A percentile compares a stretch with the other conserved stretches of the same genome.
phyloP scores from a whole-genome alignment of 1,140 invertebrate genomes.

The Gonioctena quinquepunctata region DNA sequence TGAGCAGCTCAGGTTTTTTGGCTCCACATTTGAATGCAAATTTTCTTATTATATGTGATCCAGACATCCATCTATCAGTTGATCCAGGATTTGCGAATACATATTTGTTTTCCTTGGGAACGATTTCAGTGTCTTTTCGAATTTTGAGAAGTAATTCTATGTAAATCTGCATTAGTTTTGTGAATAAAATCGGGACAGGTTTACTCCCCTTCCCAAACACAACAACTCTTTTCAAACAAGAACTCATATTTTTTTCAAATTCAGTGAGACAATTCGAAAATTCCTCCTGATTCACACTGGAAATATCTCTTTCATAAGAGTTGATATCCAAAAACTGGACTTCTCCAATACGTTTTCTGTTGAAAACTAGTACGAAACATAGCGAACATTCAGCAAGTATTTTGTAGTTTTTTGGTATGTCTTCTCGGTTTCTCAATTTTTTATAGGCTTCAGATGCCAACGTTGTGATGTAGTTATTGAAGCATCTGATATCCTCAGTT shows the following conservation, averaged over 20 bases:
- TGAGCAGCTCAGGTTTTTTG: conserved; percentile 40
- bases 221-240: not conserved
- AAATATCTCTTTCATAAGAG: not conserved
- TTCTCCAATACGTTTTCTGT: conserved; percentile 34
- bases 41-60: conserved; percentile 44
- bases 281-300: not conserved
- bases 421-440: conserved; percentile 10
- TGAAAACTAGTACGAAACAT: conserved; percentile 24
- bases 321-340: conserved; percentile 26
- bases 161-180: not conserved
- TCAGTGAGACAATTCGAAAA: not conserved
- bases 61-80: conserved; percentile 23
- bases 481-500: conserved; percentile 21
- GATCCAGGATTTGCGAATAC: not conserved
- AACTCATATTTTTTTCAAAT: not conserved
- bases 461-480: conserved; percentile 15
- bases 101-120: not conserved
- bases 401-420: conserved; percentile 22
- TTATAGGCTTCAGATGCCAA: conserved; percentile 24
- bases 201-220: not conserved
- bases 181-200: not conserved
- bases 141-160: not conserved
- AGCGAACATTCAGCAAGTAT: conserved; percentile 31
- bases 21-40: conserved; percentile 33
- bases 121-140: not conserved